Conservation (phyloP, 2,797 vertebrate species). For the Glyptemys insculpta region DNA sequence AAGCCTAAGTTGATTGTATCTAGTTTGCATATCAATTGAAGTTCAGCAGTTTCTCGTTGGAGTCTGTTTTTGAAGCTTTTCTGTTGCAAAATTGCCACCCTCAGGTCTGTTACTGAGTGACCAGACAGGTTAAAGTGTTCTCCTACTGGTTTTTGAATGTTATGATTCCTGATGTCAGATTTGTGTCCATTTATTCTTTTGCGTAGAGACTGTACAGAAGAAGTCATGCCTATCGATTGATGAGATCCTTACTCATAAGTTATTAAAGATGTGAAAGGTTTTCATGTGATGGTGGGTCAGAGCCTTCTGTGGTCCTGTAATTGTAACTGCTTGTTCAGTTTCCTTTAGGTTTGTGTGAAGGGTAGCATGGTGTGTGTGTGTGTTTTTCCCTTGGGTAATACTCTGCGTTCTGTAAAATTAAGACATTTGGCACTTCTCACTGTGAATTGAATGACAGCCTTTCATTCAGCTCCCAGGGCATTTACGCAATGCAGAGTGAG, state of each 20-base stretch:
- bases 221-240: constrained; percentile 11
- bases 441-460: constrained; percentile 10
- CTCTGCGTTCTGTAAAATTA: constrained; percentile 39
- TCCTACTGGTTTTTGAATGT: no score
- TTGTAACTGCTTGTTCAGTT: neutral
- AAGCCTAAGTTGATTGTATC: no score
- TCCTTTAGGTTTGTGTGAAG: constrained; percentile 7
- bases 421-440: constrained; percentile 33
- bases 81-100: no score
- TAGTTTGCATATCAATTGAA: no score
- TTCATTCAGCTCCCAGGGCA: constrained; percentile 53
- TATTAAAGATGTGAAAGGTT: neutral
- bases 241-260: neutral
- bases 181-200: no score
- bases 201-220: neutral
- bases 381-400: neutral
- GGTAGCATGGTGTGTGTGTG: neutral
- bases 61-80: no score
- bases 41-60: no score
- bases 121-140: no score
- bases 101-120: no score
- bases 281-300: neutral
- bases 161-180: no score
- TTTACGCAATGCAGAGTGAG: constrained; percentile 18
- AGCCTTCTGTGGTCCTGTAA: neutral